phyloP scores from a whole-genome alignment of 2,113 vertebrate species.

The Chaenogobius annularis region DNA sequence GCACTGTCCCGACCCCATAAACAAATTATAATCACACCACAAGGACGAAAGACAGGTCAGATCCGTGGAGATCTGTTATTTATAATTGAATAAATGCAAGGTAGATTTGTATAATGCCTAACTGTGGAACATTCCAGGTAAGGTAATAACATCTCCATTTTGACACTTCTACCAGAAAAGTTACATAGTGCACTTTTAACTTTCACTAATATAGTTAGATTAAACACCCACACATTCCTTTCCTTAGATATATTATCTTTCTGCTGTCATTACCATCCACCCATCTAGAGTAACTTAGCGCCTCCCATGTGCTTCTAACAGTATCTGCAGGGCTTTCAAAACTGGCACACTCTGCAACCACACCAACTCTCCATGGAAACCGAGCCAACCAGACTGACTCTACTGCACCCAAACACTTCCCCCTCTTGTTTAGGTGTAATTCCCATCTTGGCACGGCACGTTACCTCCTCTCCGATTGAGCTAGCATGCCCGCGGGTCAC shows the following conservation, averaged over 20 bases:
- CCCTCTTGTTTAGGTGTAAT: slow-evolving; percentile 47
- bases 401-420: slow-evolving; percentile 42
- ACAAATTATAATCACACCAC: too few species aligned
- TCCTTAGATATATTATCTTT: neutral
- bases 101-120: too few species aligned
- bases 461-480: slow-evolving; percentile 34
- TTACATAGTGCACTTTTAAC: neutral
- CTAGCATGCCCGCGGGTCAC: slow-evolving; percentile 42
- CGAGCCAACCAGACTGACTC: slow-evolving; percentile 51
- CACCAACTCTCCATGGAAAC: slow-evolving; percentile 33
- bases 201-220: neutral
- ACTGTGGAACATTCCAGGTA: too few species aligned
- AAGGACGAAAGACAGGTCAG: too few species aligned
- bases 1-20: too few species aligned
- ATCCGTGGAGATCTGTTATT: too few species aligned
- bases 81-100: too few species aligned
- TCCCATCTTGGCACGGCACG: slow-evolving; percentile 48
- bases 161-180: neutral
- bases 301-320: slow-evolving; percentile 46
- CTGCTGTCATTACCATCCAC: neutral
- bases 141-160: neutral
- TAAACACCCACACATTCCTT: neutral
- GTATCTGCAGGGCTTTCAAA: slow-evolving; percentile 54
- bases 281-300: slow-evolving; percentile 40
- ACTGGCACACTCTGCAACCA: slow-evolving; percentile 42